Evolutionary conservation across 2,113 vertebrate species (phyloP).

Genomic region (Morphnarchus princeps): DNA sequence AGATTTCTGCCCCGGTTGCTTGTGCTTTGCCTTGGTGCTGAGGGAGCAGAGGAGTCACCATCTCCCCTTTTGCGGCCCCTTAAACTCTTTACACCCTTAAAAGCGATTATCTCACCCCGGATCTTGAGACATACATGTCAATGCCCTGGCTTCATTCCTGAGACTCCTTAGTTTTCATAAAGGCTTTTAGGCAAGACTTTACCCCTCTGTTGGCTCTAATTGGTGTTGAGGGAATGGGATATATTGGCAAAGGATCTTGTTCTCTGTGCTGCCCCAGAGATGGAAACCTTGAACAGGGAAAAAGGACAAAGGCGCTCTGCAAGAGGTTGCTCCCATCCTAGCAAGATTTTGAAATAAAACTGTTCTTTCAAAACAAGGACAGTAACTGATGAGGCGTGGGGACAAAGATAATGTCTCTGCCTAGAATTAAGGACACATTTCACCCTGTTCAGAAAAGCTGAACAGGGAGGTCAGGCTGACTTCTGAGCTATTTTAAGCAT

Average conservation of each 20-base stretch:
- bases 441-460: not conserved
- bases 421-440: not conserved
- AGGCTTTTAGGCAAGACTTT: not conserved
- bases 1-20: not conserved
- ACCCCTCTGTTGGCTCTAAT: not conserved
- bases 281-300: not conserved
- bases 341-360: not conserved
- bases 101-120: accelerated
- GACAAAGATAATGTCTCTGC: not conserved
- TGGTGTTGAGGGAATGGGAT: accelerated
- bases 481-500: not conserved
- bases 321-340: not conserved
- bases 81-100: not conserved
- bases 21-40: not conserved
- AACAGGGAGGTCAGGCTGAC: not conserved
- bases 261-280: not conserved
- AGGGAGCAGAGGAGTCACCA: not conserved
- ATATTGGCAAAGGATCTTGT: not conserved
- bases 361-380: not conserved
- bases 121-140: not conserved
- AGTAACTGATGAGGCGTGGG: not conserved
- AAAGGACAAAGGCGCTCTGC: not conserved
- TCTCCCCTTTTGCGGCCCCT: not conserved
- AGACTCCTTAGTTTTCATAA: not conserved
- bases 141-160: not conserved